Base-by-base conservation (phyloP, 2,888 invertebrate genomes). In the Nesidiocoris tenuis region DNA sequence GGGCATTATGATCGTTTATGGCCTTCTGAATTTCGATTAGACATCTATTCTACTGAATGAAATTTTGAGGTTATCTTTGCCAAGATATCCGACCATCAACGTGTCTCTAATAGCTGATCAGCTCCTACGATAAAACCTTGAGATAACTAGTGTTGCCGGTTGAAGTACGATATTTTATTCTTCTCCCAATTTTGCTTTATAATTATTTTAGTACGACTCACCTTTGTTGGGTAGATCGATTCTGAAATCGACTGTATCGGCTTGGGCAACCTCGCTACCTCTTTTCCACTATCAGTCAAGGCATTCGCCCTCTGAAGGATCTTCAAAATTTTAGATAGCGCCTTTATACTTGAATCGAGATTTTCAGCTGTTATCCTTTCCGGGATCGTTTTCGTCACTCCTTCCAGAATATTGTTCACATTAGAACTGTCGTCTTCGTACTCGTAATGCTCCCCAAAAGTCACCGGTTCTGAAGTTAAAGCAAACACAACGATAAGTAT, bases 321-420 rank as follows among this genome's bases (percentile, higher is more conserved):
- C 81, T 89, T 89, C 66, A 94, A 84, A 77, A 93, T 92, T 82
- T 90, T 90, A 16, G 93, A 87, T 76, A 94, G 84, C 0, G 92
- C 93, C 82, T 87, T 88, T 78, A 94, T 91, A 65, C 92, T 93
- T 77, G 90, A 89, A 80, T 92, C 91, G 63, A 93, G 89, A 81
- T 93, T 93, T 79, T 91, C 90, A 71, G 89, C 87, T 2, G 91
- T 92, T 23, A 93, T 86, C 7, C 89, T 90, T 80, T 91, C 90
- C 0, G 93, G 93, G 79, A 94, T 85, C 61, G 90, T 89, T 83
- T 92, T 91, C 80, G 90, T 89, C 24, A 93, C 84, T 76, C 91
- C 90, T 82, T 90, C 90, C 56, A 92, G 82, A 78, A 93, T 87
- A 79, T 90, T 86, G 56, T 78, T 77, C 21, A 78, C 16, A 61